Conservation (phyloP, 2,113 vertebrate genomes). For the Psammodynastes pulverulentus region DNA sequence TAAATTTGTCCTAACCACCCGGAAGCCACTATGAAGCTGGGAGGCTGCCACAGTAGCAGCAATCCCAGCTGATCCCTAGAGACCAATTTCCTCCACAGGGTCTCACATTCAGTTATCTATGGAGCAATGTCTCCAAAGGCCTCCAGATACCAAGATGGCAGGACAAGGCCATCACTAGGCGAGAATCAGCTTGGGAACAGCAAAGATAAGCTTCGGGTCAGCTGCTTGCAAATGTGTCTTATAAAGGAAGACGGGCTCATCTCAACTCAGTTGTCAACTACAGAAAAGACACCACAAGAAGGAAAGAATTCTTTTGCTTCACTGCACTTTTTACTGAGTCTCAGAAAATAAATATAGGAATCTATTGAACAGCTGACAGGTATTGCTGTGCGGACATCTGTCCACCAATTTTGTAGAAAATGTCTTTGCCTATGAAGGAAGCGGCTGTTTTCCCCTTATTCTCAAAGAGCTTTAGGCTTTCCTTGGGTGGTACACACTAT, state of each 20-base stretch:
- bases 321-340: not conserved
- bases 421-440: not conserved
- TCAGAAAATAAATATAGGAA: not conserved
- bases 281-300: not conserved
- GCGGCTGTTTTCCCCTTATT: not conserved
- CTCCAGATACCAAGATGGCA: not conserved
- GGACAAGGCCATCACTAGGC: not conserved
- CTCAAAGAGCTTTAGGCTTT: not conserved
- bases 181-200: not conserved
- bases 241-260: not conserved
- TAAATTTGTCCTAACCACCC: not conserved
- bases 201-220: not conserved
- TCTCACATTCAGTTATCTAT: not conserved
- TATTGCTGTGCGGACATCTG: not conserved
- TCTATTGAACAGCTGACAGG: not conserved
- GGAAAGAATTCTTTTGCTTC: not conserved
- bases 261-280: not conserved
- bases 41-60: not conserved
- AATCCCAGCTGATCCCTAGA: not conserved
- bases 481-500: no score
- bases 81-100: not conserved
- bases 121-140: not conserved
- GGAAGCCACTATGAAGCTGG: not conserved
- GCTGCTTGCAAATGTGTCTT: not conserved
- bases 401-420: not conserved